These are phyloP conservation scores for Cyclophora albipunctata DNA, from an alignment of 2,888 invertebrate genomes.

Conservation along the genomic window DNA sequence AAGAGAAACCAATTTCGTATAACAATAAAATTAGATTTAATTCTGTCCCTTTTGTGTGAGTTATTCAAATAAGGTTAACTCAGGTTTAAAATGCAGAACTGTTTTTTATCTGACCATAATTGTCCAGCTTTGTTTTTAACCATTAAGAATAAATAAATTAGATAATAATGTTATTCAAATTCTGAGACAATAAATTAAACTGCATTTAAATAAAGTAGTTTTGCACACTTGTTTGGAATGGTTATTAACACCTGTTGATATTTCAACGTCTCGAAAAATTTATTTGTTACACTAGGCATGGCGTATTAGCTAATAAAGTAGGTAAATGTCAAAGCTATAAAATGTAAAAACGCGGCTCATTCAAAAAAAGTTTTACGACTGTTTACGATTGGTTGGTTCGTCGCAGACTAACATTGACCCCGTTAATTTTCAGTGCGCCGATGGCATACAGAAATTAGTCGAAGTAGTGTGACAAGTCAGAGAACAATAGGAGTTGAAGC, in stretches of 20 bases:
- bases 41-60: too few species aligned
- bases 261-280: background rate
- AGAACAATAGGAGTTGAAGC: conserved; percentile 46
- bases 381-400: conserved; percentile 12
- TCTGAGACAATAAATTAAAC: too few species aligned
- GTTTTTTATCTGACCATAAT: too few species aligned
- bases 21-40: background rate
- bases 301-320: conserved; percentile 1
- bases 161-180: too few species aligned
- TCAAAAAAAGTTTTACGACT: background rate
- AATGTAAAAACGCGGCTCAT: background rate
- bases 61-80: too few species aligned
- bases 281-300: background rate
- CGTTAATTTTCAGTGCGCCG: conserved; percentile 34
- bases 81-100: too few species aligned
- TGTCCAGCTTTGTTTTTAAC: too few species aligned
- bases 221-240: conserved; percentile 8
- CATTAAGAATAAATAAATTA: too few species aligned
- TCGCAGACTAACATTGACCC: conserved; percentile 19
- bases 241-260: background rate
- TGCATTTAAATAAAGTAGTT: background rate
- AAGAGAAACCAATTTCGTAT: conserved; percentile 3
- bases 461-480: conserved; percentile 34
- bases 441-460: conserved; percentile 34
- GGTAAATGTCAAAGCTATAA: conserved; percentile 3